These are phyloP conservation scores for Periparus ater DNA, from an alignment of 2,797 vertebrate genomes.

Conservation along the genomic window DNA sequence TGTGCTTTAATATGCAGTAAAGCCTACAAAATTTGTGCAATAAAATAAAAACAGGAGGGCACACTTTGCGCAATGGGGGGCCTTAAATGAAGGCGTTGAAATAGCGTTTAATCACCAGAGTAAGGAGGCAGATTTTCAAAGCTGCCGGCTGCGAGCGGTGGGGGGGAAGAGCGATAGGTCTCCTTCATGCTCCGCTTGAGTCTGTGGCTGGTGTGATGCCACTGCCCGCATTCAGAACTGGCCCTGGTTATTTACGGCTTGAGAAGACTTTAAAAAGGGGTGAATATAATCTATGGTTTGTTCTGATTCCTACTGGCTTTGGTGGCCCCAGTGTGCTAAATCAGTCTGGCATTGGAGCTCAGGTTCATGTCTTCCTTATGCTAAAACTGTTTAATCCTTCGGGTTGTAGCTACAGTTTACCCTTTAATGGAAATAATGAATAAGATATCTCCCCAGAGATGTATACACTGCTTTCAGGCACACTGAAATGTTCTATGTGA, in stretches of 20 bases:
- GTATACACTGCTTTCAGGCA: neutral
- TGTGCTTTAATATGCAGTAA: conserved; percentile 8
- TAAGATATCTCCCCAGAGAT: neutral
- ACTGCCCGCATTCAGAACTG: neutral
- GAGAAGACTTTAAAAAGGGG: neutral
- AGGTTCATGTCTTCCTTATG: neutral
- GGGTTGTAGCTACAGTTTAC: neutral
- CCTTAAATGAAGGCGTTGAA: neutral
- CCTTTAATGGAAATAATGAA: neutral
- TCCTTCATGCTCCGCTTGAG: conserved; percentile 2
- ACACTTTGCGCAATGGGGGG: neutral
- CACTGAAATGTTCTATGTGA: neutral
- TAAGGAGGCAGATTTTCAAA: conserved; percentile 39
- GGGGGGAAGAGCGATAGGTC: neutral
- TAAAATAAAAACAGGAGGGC: conserved; percentile 38
- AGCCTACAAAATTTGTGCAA: conserved; percentile 12
- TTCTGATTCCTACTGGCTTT: neutral
- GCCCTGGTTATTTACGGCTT: conserved; percentile 9
- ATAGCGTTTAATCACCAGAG: conserved; percentile 16
- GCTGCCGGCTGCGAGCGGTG: neutral
- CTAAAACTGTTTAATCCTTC: neutral
- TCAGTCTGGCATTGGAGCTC: rapidly evolving
- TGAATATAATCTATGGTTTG: neutral
- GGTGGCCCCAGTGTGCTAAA: neutral
- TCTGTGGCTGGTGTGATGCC: neutral